Conservation (phyloP, 2,113 vertebrate species). For the Thomomys bottae region DNA sequence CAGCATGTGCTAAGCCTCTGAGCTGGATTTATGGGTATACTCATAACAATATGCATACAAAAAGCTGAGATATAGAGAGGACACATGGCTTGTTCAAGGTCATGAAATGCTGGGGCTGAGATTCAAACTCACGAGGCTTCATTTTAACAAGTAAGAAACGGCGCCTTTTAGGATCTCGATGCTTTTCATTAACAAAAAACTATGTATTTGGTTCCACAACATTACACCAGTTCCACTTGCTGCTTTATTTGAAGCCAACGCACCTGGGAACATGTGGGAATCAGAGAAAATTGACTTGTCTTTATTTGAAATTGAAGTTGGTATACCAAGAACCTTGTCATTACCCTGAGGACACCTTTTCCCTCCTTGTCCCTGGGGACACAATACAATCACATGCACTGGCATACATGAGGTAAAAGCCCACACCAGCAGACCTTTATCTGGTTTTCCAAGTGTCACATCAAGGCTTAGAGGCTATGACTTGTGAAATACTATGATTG, state of each 20-base stretch:
- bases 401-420: background rate
- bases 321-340: background rate
- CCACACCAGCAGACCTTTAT: background rate
- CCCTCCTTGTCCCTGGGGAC: background rate
- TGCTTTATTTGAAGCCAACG: background rate
- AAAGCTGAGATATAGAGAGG: background rate
- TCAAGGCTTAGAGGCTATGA: background rate
- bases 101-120: background rate
- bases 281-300: background rate
- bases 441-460: background rate
- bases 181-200: background rate
- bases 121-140: background rate
- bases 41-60: background rate
- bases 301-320: background rate
- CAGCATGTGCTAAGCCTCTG: background rate
- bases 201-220: background rate
- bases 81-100: background rate
- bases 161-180: background rate
- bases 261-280: background rate
- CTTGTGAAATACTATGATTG: slow-evolving; percentile 15
- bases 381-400: background rate
- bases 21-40: background rate
- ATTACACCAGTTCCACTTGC: background rate
- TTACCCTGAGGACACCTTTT: fast-evolving
- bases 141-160: background rate